Base-by-base conservation (phyloP, 2,113 vertebrate genomes). In the Lasiurus borealis region DNA sequence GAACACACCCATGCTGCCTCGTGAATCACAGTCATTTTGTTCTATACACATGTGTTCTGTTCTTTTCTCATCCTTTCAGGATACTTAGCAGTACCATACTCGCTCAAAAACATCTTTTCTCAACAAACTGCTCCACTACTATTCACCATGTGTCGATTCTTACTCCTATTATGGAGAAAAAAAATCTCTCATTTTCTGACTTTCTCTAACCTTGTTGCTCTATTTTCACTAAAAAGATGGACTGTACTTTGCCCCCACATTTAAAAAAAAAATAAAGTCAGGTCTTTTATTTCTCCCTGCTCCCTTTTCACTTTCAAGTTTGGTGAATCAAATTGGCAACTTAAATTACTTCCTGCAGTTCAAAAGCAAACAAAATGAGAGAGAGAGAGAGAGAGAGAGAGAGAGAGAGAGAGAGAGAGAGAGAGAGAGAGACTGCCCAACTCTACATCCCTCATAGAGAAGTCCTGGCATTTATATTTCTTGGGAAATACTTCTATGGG, bases 301-400 rank as follows among this genome's bases (percentile, higher is more conserved):
- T 85, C 29, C 29, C 29, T 82, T 77, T 88, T 72, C 44, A 90
- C 19, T 72, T 80, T 68, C 64, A 86, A 57, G 7, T 92, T 57
- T 36, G 16, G 50, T 31, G 23, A 78, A 34, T 73, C 23, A 88
- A 83, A 73, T 2, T 71, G 29, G 16, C 66, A 36, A 69, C 36
- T 73, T 86, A 57, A 91, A 44, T 59, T 75, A 36, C 15, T 91
- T 81, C 54, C 50, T 90, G 88, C 19, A 27, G 8, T 71, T 91
- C 52, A 88, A 72, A 44, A 34, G 4, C 36, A 81, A 52, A 52
- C 75, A 50, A 0, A 78, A 64, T 12, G 31, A n/a, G 50, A 25
- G 9, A 29, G n/a, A 34, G 19, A 12, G 31, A 75, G 72, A 16
- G 48, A 31, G n/a, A 52, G 31, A 11, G 48, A 23, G 8, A 27